These are phyloP conservation scores for Dolichallabes microphthalmus DNA, from an alignment of 2,113 vertebrate species.

Conservation along the genomic window DNA sequence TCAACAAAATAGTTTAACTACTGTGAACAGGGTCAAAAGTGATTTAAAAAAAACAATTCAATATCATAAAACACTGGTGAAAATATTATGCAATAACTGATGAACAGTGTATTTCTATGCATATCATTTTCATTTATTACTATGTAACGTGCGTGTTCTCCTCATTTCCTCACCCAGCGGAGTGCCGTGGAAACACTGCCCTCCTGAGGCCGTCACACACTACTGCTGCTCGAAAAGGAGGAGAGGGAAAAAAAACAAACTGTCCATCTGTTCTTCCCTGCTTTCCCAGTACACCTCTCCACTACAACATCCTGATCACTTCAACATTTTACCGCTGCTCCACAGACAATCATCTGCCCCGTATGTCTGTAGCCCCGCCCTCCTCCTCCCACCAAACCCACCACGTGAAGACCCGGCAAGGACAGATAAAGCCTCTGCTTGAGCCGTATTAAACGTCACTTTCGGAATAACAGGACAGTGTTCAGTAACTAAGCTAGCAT, in stretches of 20 bases:
- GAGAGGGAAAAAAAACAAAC: not conserved
- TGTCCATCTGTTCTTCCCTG: not conserved
- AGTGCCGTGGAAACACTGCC: slow-evolving; percentile 41
- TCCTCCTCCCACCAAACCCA: not conserved
- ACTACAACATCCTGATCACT: not conserved
- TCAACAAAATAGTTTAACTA: not conserved
- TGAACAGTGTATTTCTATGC: not conserved
- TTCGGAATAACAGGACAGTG: not conserved
- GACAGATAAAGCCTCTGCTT: not conserved
- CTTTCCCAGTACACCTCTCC: not conserved
- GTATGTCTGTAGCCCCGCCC: not conserved
- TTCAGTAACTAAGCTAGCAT: not conserved
- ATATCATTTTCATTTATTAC: not conserved
- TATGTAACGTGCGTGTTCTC: not conserved
- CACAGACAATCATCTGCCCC: not conserved
- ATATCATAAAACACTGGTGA: not conserved
- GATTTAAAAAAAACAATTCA: not conserved
- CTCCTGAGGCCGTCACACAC: slow-evolving; percentile 16
- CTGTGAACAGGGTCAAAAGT: not conserved
- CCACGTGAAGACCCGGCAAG: not conserved
- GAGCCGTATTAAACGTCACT: not conserved
- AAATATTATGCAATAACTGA: not conserved
- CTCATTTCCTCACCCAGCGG: not conserved
- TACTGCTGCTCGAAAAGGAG: slow-evolving; percentile 16
- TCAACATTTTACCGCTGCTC: not conserved